Base-by-base conservation (phyloP, 2,888 invertebrate species). In the Scaptomyza parva region DNA sequence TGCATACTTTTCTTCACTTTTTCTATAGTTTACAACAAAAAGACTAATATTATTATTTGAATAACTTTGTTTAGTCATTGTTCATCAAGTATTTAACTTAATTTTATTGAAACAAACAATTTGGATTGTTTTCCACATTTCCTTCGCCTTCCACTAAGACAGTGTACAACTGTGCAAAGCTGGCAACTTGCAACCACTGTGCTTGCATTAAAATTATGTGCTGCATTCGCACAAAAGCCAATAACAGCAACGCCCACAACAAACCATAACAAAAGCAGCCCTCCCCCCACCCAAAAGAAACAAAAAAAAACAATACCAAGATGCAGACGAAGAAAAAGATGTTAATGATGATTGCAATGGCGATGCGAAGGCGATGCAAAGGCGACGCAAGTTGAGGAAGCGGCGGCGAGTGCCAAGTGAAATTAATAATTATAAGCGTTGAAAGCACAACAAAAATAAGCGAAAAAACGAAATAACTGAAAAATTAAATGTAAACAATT, bases 181-280 rank as follows among this genome's bases (percentile, higher is more conserved):
- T 70, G 55, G 78, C 66, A 78, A 60, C 78, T 80, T 68, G 78
- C 69, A 71, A 75, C 79, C 74, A 80, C 84, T 83, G 74, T 63
- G 70, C 71, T 68, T 78, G 78, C 78, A 77, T 78, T 70, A 59
- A 59, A 73, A 73, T 82, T 74, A 79, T 84, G 43, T 74, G 82
- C 85, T 66, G 68, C 77, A 77, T 75, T 82, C 75, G 89, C 88
- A 86, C 76, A 75, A 75, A 76, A 78, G 73, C 76, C 86, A 86
- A 84, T 79, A 88, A 78, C 84, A 89, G 35, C 81, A 75, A 78
- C 88, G 74, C 89, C 87, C 87, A 89, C 86, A 77, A 78, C 70
- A 40, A 48, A 47, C 48, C 39, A 70, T 57, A 44, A 47, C 30
- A 24, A 30, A 55, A 64, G n/a, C 28, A 58, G 24, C 24, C 7